phyloP scores from a whole-genome alignment of 2,113 vertebrate species.

The Vulpes vulpes region DNA sequence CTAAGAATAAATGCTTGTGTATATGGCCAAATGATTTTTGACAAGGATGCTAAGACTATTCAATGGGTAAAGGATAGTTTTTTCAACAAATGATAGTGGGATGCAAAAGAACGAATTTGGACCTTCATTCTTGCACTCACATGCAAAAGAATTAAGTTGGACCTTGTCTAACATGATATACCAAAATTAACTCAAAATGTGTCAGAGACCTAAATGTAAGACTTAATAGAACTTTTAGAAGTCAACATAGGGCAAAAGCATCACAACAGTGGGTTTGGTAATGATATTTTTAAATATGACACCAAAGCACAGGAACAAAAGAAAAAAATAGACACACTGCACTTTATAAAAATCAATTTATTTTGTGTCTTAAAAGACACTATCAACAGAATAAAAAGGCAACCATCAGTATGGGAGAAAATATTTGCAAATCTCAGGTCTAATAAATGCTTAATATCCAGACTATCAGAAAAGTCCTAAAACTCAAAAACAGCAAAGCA shows the following conservation, averaged over 20 bases:
- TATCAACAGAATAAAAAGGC: not conserved
- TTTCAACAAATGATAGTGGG: not conserved
- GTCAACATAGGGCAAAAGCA: not conserved
- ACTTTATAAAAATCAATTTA: not conserved
- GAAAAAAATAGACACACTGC: not conserved
- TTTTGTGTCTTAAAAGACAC: not conserved
- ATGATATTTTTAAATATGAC: not conserved
- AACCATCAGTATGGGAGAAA: not conserved
- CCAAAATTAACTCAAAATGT: not conserved
- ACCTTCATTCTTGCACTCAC: not conserved
- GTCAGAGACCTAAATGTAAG: not conserved
- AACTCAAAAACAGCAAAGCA: not conserved
- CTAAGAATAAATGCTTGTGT: not conserved
- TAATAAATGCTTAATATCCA: not conserved
- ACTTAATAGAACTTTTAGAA: not conserved
- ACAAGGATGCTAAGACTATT: not conserved
- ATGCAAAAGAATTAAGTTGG: not conserved
- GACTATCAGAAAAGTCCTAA: not conserved
- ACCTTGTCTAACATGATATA: not conserved
- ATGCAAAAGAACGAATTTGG: not conserved
- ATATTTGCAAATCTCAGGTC: not conserved
- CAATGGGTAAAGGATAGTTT: not conserved
- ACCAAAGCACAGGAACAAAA: not conserved
- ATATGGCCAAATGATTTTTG: not conserved
- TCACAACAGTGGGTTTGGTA: not conserved